Conservation (phyloP, 2,888 invertebrate species). For the Perdita meconis region DNA sequence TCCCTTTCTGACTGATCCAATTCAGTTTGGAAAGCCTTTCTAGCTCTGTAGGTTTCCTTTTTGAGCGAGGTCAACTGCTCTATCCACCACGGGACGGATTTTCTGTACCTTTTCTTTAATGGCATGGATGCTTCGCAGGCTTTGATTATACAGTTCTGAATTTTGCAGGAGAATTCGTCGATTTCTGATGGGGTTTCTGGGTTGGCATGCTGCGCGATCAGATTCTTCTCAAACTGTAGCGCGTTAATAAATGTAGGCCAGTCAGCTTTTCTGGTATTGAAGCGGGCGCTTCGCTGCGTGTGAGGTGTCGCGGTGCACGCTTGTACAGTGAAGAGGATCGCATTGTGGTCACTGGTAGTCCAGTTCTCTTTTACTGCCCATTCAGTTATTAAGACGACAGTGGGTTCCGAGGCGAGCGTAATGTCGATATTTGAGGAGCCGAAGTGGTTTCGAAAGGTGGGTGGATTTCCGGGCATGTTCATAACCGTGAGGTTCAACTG, state of each 20-base stretch:
- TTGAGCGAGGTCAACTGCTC: neutral
- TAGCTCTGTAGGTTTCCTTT: neutral
- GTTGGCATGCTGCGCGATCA: too few species aligned
- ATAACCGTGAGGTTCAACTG: too few species aligned
- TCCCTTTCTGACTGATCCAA: too few species aligned
- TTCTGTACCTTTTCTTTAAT: neutral
- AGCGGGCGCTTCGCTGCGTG: neutral
- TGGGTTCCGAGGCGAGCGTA: neutral
- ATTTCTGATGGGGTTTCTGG: neutral
- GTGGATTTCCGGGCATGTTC: too few species aligned
- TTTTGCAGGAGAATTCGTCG: neutral
- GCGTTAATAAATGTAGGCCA: neutral
- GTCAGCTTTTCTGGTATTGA: neutral
- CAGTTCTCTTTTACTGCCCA: neutral
- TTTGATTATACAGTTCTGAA: neutral
- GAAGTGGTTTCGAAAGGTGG: too few species aligned
- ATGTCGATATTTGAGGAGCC: too few species aligned
- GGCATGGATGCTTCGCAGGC: neutral
- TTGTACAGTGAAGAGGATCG: neutral
- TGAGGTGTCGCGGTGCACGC: neutral
- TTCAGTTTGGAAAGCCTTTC: neutral
- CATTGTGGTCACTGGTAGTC: slow-evolving; percentile 16
- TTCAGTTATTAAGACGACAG: neutral
- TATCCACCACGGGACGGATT: neutral
- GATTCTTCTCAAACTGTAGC: neutral